Base-by-base conservation (phyloP, 2,888 invertebrate genomes). In the Plusia festucae region DNA sequence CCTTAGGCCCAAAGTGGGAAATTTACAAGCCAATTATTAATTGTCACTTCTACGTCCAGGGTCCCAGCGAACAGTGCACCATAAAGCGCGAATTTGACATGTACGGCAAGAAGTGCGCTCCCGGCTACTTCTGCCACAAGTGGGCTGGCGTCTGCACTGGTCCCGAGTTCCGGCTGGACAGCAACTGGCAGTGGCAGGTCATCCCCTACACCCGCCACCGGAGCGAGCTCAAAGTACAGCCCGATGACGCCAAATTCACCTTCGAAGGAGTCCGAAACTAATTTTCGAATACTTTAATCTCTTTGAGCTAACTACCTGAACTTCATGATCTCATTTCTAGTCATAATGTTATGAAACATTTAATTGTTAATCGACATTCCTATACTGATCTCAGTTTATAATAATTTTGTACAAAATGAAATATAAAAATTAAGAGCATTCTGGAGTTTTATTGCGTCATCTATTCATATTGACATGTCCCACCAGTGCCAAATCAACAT, bases 21-120 rank as follows among this genome's bases (percentile, higher is more conserved):
- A 30, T 30, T 30, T 8, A 7, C 6, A 30, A 4, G n/a, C 46
- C 46, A 40, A 11, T 18, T 27, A 44, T n/a, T 40, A 53, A 46
- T 44, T 27, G 20, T 49, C 6, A 24, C 30, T 3, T 7, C 15
- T 34, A 24, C 34, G 9, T 30, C 54, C 44, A 93, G 93, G 93
- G 93, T 2, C 90, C 92, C 0, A 82, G 88, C 8, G 92, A 94
- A 60, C 83, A 85, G n/a, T 94, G 94, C 81, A 92, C 94, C 0
- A 92, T 90, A 71, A 92, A 92, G 69, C 88, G 88, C 76, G 85
- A 86, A 49, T 83, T 83, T 67, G 92, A 94, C 69, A 76, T 80
- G 4, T 92, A 84, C 68, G 92, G 92, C 0, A 89, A 89, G 72
- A 90, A 88, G 68, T 94, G 94, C 76, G 92, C 91, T 0, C 87